Evolutionary conservation across 2,797 vertebrate genomes (phyloP).

Genomic region (Zenarchopterus dispar): DNA sequence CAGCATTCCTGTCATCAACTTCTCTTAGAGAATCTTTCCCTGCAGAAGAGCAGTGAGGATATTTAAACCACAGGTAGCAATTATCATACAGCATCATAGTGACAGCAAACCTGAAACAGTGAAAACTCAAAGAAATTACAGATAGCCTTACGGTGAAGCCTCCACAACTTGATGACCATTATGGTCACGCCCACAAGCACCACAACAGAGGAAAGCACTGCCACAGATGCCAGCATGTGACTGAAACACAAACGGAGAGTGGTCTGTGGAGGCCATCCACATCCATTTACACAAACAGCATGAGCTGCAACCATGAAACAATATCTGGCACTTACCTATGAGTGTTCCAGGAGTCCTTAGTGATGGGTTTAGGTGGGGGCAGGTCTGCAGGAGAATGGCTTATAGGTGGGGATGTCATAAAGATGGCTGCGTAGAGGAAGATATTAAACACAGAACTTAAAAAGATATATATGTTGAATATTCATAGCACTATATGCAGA

Average conservation of each 20-base stretch:
- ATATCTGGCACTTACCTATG: slow-evolving; percentile 38
- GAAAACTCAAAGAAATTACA: slow-evolving; percentile 13
- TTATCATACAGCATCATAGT: background rate
- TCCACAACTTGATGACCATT: slow-evolving; percentile 47
- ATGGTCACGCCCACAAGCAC: slow-evolving; percentile 49
- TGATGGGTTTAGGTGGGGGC: slow-evolving; percentile 31
- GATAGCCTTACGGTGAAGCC: slow-evolving; percentile 64
- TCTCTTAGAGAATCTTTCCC: slow-evolving; percentile 33
- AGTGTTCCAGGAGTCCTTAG: slow-evolving; percentile 20
- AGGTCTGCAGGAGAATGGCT: slow-evolving; percentile 6
- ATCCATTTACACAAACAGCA: background rate
- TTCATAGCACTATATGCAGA: background rate
- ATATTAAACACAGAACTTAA: slow-evolving; percentile 11
- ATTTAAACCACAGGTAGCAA: slow-evolving; percentile 5
- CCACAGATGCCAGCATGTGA: slow-evolving; percentile 50
- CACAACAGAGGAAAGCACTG: slow-evolving; percentile 50
- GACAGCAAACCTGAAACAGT: background rate
- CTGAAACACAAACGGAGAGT: slow-evolving; percentile 54
- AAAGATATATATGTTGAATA: slow-evolving; percentile 4
- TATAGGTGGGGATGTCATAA: slow-evolving; percentile 23
- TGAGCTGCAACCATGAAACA: background rate
- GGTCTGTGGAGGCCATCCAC: background rate
- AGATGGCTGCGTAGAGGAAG: slow-evolving; percentile 27
- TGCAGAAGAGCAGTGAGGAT: slow-evolving; percentile 26
- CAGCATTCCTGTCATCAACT: slow-evolving; percentile 21